Percentiles rank a stretch among this genome's conserved stretches.
Conservation (phyloP, 2,888 invertebrate species). For the Homarus gammarus region DNA sequence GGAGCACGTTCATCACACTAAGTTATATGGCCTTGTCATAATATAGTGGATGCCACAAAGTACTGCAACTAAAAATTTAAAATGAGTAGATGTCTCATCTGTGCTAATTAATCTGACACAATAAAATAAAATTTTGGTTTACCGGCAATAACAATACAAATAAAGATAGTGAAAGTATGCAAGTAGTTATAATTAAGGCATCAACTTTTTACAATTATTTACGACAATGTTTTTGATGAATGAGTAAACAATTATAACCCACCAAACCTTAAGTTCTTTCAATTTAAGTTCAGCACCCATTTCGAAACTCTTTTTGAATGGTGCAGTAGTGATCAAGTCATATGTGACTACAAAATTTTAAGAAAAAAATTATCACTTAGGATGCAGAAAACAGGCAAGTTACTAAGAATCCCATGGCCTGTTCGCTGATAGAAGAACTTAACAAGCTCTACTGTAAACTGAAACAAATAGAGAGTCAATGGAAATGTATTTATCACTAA, state of each 20-base stretch:
- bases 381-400: neutral
- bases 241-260: neutral
- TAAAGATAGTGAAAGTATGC: neutral
- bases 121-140: neutral
- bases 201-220: neutral
- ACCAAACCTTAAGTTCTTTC: too few species aligned
- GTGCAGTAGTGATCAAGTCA: neutral
- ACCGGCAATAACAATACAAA: neutral
- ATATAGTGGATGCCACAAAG: neutral
- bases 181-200: neutral
- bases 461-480: neutral
- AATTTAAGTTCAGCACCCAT: neutral
- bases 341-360: neutral
- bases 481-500: neutral
- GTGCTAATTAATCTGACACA: slow-evolving; percentile 16
- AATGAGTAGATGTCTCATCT: neutral
- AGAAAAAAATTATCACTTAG: too few species aligned
- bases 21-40: neutral
- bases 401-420: neutral
- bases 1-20: slow-evolving; percentile 20
- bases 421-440: neutral
- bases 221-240: too few species aligned
- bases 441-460: neutral
- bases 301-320: neutral
- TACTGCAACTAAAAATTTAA: neutral